These are phyloP conservation scores for Lampris incognitus DNA, from an alignment of 2,113 vertebrate genomes.

Conservation along the genomic window DNA sequence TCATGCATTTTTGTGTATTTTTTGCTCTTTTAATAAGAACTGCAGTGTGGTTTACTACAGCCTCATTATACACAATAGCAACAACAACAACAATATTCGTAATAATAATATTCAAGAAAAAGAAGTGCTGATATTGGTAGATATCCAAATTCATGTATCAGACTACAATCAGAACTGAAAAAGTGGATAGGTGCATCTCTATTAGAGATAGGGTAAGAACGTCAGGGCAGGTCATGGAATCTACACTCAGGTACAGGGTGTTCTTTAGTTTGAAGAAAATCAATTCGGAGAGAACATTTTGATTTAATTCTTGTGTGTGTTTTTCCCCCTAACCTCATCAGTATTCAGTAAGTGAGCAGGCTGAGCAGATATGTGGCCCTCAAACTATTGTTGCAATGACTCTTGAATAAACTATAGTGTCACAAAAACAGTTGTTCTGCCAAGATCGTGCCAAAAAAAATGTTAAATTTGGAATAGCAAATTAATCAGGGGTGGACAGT, in stretches of 20 bases:
- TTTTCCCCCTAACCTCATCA: neutral
- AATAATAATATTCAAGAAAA: no score
- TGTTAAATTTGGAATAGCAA: neutral
- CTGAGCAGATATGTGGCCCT: neutral
- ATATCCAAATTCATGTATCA: no score
- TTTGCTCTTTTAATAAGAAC: no score
- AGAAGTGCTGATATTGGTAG: no score
- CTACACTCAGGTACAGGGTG: neutral
- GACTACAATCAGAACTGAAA: no score
- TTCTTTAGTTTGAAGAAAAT: neutral
- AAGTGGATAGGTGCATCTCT: no score
- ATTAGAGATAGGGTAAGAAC: neutral
- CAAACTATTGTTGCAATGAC: constrained; percentile 16
- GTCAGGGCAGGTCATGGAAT: neutral
- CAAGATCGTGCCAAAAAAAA: neutral
- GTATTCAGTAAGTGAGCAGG: constrained; percentile 7
- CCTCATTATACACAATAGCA: no score
- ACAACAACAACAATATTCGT: no score
- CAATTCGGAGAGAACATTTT: neutral
- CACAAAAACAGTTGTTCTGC: neutral
- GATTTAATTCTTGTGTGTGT: neutral
- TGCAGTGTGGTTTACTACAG: no score
- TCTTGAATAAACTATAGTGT: neutral
- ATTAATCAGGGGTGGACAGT: neutral
- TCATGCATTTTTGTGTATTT: no score